These are phyloP conservation scores for Phyllostomus hastatus DNA, from an alignment of 2,113 vertebrate species.

Conservation along the genomic window DNA sequence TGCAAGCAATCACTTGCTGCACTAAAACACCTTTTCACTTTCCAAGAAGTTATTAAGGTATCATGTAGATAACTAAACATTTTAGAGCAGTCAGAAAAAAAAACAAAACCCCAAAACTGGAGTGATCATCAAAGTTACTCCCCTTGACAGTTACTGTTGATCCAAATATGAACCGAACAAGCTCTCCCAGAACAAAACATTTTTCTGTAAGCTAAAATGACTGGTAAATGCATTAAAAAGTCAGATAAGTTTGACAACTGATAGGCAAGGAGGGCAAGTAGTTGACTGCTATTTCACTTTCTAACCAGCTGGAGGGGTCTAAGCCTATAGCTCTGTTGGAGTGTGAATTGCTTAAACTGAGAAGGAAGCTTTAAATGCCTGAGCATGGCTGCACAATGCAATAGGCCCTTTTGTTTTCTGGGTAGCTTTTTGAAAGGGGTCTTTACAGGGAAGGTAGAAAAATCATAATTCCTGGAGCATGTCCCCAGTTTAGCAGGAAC, in stretches of 20 bases:
- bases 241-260: slow-evolving; percentile 1
- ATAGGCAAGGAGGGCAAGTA: background rate
- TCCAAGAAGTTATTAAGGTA: background rate
- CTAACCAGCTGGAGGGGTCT: background rate
- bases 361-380: background rate
- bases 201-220: background rate
- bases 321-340: background rate
- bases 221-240: background rate
- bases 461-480: slow-evolving; percentile 7
- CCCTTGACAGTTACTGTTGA: slow-evolving; percentile 26
- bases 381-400: background rate
- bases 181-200: slow-evolving; percentile 19
- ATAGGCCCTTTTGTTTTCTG: background rate
- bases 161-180: background rate
- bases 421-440: slow-evolving; percentile 17
- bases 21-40: background rate
- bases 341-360: background rate
- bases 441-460: slow-evolving; percentile 45
- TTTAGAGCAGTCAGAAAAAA: background rate
- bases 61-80: background rate
- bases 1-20: background rate
- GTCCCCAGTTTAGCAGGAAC: slow-evolving; percentile 23
- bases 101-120: background rate
- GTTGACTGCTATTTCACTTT: background rate
- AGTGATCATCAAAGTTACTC: slow-evolving; percentile 27